Evolutionary conservation across 1,140 invertebrate genomes (phyloP).

Genomic region (Pseudomyrmex pallidus): DNA sequence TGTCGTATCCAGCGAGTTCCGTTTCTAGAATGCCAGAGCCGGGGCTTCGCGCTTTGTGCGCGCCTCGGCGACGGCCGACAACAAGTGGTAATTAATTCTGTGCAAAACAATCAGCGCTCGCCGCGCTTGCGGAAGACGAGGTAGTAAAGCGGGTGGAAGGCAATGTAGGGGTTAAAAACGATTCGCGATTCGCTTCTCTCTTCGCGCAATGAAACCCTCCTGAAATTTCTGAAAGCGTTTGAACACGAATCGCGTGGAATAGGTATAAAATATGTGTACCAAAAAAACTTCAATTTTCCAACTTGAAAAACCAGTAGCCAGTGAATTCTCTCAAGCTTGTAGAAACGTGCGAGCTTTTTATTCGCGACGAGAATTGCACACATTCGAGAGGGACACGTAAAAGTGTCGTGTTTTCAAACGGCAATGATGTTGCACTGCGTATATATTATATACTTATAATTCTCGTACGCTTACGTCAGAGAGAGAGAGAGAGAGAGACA

Average conservation of each 20-base stretch:
- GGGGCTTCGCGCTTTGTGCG: constrained; percentile 78
- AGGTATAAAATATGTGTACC: too few species aligned
- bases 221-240: constrained; percentile 29
- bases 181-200: constrained; percentile 21
- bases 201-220: not conserved
- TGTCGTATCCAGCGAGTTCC: constrained; percentile 71
- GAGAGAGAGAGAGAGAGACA: too few species aligned
- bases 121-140: constrained; percentile 49
- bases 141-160: constrained; percentile 8
- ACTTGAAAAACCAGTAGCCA: too few species aligned
- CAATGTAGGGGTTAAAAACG: constrained; percentile 64
- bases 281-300: too few species aligned
- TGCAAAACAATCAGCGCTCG: constrained; percentile 78
- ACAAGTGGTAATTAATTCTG: constrained; percentile 84
- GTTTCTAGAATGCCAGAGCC: constrained; percentile 75
- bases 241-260: constrained; percentile 4
- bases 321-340: too few species aligned
- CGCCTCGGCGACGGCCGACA: constrained; percentile 61
- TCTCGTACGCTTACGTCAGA: not conserved
- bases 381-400: too few species aligned
- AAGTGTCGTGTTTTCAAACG: too few species aligned
- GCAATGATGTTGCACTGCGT: too few species aligned
- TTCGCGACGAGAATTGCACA: too few species aligned
- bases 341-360: too few species aligned
- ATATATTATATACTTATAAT: not conserved